Base-by-base conservation (phyloP, 2,888 invertebrate genomes). In the Apodemia duryi region DNA sequence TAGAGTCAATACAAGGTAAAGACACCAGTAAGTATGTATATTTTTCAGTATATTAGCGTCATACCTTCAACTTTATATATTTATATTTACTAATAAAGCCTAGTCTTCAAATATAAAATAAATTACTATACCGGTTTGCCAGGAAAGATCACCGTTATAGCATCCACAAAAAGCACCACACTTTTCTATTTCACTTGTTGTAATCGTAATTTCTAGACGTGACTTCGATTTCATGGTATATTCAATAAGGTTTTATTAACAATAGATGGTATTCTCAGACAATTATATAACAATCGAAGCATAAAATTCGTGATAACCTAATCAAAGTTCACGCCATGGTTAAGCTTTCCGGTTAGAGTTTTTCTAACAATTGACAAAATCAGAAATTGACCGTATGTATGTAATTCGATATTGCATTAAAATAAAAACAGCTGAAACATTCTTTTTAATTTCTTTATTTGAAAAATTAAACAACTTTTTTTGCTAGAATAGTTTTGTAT, bases 161-260 rank as follows among this genome's bases (percentile, higher is more conserved):
- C 29, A 28, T 38, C 54, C 43, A 83, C 66, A 71, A 72, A 88
- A 87, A 73, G 77, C 77, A 82, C 84, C 84, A 85, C 46, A 46
- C 85, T 85, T 88, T 86, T 86, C 84, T 86, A 82, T 87, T 86
- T 86, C 82, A 87, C 84, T 86, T 83, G 83, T 81, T 80, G 82
- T 84, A 70, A 87, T 83, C 80, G 81, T 83, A 79, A 82, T 83
- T 82, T 83, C 77, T 78, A 83, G 81, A 84, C 84, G 83, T 85
- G 83, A 85, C 82, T 83, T 82, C 79, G 80, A 84, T 85, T 87
- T 86, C 83, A 84, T 80, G 81, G 80, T 79, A 76, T 79, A 80
- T 85, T 82, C 81, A 80, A 80, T 79, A 72, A 79, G 73, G 71
- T 77, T 81, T 21, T 79, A 78, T 76, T 76, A 80, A 81, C 78